phyloP scores from a whole-genome alignment of 2,888 invertebrate species.

The Cheilosia scutellata region DNA sequence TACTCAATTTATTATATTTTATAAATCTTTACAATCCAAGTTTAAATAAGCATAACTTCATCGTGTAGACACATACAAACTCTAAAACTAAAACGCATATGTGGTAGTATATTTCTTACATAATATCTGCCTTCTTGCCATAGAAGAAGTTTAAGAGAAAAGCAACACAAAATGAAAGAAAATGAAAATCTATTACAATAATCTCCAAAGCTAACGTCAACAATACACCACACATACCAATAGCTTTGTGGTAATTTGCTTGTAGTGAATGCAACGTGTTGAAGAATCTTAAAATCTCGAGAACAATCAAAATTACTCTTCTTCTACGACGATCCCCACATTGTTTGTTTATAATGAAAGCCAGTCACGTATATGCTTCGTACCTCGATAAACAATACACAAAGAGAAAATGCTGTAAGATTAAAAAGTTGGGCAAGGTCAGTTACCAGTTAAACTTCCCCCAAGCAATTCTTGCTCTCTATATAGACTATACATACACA shows the following conservation, averaged over 20 bases:
- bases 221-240: constrained; percentile 27
- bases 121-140: background rate
- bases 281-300: constrained; percentile 64
- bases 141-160: background rate
- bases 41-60: constrained; percentile 19
- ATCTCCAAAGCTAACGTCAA: constrained; percentile 27
- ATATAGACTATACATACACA: constrained; percentile 21
- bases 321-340: constrained; percentile 60
- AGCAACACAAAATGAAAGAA: constrained; percentile 10
- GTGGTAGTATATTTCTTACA: background rate
- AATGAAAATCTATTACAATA: constrained; percentile 49
- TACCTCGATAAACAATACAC: constrained; percentile 54
- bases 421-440: constrained; percentile 71
- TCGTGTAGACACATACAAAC: background rate
- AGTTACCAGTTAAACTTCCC: constrained; percentile 55
- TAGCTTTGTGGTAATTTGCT: constrained; percentile 50
- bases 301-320: constrained; percentile 65
- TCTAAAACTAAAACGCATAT: background rate
- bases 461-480: constrained; percentile 16
- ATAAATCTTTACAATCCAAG: background rate
- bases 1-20: background rate
- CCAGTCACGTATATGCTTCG: constrained; percentile 64
- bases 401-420: constrained; percentile 55
- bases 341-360: constrained; percentile 63
- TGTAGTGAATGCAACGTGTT: constrained; percentile 54